Evolutionary conservation across 2,888 invertebrate species (phyloP).

Genomic region (Altica lythri): DNA sequence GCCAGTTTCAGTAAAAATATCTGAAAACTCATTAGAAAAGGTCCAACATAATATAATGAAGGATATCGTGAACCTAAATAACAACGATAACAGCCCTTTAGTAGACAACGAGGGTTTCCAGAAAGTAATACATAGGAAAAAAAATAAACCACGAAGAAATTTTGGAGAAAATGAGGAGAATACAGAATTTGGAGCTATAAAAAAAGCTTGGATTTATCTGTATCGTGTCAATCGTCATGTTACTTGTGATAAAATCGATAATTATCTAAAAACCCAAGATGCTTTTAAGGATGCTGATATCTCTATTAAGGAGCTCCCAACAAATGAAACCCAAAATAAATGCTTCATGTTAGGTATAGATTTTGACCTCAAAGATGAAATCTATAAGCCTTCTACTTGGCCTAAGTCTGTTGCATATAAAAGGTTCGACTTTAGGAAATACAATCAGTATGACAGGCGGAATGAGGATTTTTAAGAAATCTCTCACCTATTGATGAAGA

Average conservation of each 20-base stretch:
- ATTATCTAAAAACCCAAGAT: too few relatives aligned
- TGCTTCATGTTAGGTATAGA: neutral
- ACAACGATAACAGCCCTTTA: neutral
- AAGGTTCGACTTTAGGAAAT: conserved; percentile 19
- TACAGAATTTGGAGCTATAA: neutral
- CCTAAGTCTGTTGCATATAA: conserved; percentile 12
- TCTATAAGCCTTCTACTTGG: too few relatives aligned
- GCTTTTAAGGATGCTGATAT: too few relatives aligned
- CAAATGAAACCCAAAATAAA: neutral
- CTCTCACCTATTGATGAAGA: neutral
- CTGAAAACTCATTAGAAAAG: neutral
- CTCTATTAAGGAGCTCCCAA: too few relatives aligned
- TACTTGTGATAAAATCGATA: too few relatives aligned
- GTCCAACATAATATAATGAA: neutral
- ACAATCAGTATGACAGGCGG: conserved; percentile 10
- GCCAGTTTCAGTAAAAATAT: too few relatives aligned
- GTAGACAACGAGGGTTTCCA: neutral
- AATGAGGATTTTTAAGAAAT: conserved; percentile 3
- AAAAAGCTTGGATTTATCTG: conserved; percentile 8
- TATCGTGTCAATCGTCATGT: conserved; percentile 10
- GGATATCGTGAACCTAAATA: neutral
- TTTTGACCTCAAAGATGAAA: too few relatives aligned
- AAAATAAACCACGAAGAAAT: conserved; percentile 10
- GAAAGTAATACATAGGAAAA: too few relatives aligned
- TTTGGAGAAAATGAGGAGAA: conserved; percentile 8